Conservation (phyloP, 2,888 invertebrate species). For the Apomyelois bistriatella region DNA sequence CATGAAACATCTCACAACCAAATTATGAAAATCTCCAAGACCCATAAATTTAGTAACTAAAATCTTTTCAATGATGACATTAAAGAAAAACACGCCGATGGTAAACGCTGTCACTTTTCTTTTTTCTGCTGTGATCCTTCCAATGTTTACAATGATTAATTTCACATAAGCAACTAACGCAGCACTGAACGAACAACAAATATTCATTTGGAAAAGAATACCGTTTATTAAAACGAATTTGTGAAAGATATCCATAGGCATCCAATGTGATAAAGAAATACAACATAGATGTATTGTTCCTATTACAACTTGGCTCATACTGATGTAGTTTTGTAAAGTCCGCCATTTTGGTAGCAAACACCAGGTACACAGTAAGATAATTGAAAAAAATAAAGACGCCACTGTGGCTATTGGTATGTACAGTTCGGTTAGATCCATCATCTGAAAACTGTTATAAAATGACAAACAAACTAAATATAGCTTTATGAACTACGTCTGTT, state of each 20-base stretch:
- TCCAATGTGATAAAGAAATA: background rate
- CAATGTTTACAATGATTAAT: conserved; percentile 23
- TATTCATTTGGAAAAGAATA: conserved; percentile 15
- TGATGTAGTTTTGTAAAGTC: conserved; percentile 30
- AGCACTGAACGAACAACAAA: conserved; percentile 26
- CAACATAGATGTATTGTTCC: conserved; percentile 25
- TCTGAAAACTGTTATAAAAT: background rate
- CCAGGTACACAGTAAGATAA: conserved; percentile 21
- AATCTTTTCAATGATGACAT: conserved; percentile 8
- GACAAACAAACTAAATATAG: background rate
- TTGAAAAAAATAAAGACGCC: background rate
- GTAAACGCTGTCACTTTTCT: conserved; percentile 21
- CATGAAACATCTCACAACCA: background rate
- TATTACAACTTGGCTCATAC: conserved; percentile 25
- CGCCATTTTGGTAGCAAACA: conserved; percentile 30
- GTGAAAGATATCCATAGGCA: background rate
- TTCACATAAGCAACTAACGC: conserved; percentile 27
- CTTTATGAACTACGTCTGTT: background rate
- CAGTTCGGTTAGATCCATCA: background rate
- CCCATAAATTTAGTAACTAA: background rate
- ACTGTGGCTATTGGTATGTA: background rate
- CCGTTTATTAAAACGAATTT: background rate
- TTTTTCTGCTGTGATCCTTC: conserved; percentile 22
- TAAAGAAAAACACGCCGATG: conserved; percentile 8
- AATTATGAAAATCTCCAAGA: background rate